Conservation (phyloP, 1,140 invertebrate species). For the Drosophila repletoides region DNA sequence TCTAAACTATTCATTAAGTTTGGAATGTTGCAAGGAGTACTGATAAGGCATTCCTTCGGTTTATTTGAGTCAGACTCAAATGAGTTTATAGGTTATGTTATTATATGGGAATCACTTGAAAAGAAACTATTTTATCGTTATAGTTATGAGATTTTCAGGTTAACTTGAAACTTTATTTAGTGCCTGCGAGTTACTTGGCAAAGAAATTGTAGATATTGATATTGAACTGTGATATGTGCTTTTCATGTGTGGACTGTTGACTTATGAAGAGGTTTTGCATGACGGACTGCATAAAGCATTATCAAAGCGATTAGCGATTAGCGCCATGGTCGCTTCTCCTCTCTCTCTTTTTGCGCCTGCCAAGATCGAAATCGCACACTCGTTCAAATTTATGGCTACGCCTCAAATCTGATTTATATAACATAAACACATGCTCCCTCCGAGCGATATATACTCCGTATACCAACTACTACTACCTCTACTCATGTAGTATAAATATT, state of each 20-base stretch:
- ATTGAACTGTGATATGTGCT: too few species aligned
- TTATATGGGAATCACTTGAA: too few species aligned
- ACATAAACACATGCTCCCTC: slow-evolving; percentile 40
- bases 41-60: background rate
- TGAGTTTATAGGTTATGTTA: too few species aligned
- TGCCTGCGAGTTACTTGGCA: background rate
- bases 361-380: slow-evolving; percentile 47
- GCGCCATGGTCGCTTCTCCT: slow-evolving; percentile 40
- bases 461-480: too few species aligned
- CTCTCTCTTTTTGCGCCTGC: background rate
- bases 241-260: too few species aligned
- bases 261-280: slow-evolving; percentile 24
- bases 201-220: slow-evolving; percentile 7
- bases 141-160: too few species aligned
- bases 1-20: background rate
- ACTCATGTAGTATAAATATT: too few species aligned
- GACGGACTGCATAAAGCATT: slow-evolving; percentile 20
- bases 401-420: slow-evolving; percentile 69
- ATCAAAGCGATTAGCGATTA: slow-evolving; percentile 47
- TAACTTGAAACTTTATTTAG: too few species aligned
- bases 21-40: background rate
- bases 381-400: slow-evolving; percentile 58
- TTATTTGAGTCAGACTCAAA: too few species aligned
- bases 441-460: background rate
- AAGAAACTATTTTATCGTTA: too few species aligned